phyloP scores from a whole-genome alignment of 2,113 vertebrate genomes.

The Anseranas semipalmata region DNA sequence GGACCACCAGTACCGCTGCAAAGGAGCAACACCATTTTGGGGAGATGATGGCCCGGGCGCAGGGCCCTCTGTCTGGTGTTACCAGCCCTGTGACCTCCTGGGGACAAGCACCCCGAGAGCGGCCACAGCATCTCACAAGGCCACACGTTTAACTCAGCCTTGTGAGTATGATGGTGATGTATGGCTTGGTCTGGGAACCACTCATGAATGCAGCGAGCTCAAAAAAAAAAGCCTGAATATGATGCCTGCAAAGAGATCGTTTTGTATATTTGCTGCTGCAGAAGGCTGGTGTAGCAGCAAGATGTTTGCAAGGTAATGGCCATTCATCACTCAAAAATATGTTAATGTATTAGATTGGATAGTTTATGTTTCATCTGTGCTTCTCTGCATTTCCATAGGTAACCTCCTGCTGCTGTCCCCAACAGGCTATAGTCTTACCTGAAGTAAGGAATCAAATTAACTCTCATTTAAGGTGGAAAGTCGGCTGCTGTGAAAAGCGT shows the following conservation, averaged over 20 bases:
- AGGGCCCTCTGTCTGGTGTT: not conserved
- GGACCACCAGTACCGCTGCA: not conserved
- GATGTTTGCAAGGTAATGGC: not conserved
- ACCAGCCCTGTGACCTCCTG: not conserved
- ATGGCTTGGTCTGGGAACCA: not conserved
- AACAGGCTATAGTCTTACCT: not conserved
- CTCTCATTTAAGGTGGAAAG: not conserved
- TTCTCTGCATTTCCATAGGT: not conserved
- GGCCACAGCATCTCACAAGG: not conserved
- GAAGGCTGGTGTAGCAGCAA: constrained; percentile 10
- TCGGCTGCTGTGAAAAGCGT: not conserved
- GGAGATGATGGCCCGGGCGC: too few relatives aligned
- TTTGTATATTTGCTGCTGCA: constrained; percentile 1
- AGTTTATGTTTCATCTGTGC: not conserved
- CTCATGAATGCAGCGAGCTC: not conserved
- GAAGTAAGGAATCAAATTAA: not conserved
- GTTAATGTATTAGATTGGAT: not conserved
- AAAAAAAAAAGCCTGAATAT: not conserved
- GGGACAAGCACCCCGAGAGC: not conserved
- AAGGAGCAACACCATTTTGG: not conserved
- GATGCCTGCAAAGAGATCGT: not conserved
- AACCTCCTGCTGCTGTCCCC: not conserved
- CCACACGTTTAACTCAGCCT: not conserved
- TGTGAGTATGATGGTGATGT: not conserved
- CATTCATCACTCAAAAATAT: constrained; percentile 2